These are phyloP conservation scores for Stercorarius parasiticus DNA, from an alignment of 2,113 vertebrate genomes.

Conservation along the genomic window DNA sequence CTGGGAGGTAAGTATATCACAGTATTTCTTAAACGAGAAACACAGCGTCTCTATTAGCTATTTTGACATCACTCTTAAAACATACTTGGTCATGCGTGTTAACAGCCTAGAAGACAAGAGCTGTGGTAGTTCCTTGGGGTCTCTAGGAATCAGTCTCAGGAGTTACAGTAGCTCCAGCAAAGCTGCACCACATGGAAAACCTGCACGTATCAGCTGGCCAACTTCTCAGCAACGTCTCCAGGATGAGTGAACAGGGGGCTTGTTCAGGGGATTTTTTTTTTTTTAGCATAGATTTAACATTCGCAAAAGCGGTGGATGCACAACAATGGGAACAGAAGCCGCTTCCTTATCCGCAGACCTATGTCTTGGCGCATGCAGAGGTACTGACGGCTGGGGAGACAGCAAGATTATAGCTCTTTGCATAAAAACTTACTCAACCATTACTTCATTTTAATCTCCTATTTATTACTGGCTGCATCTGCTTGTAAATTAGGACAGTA, in stretches of 20 bases:
- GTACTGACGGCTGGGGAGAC: not conserved
- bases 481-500: constrained; percentile 46
- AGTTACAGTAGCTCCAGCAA: not conserved
- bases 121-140: not conserved
- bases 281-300: not conserved
- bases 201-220: not conserved
- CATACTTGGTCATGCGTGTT: not conserved
- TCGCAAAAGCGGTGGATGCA: not conserved
- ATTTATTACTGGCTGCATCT: constrained; percentile 41
- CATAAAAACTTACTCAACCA: not conserved
- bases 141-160: not conserved
- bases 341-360: not conserved
- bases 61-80: constrained; percentile 25
- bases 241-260: not conserved
- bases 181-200: not conserved
- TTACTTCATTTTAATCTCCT: constrained; percentile 43
- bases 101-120: not conserved
- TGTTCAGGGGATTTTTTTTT: not conserved
- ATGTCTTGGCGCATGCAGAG: not conserved
- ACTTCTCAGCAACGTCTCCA: not conserved
- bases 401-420: not conserved
- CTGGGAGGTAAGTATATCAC: not conserved
- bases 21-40: constrained; percentile 32
- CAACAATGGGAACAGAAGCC: not conserved
- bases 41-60: not conserved